Base-by-base conservation (phyloP, 1,140 invertebrate species). In the Euura lappo region DNA sequence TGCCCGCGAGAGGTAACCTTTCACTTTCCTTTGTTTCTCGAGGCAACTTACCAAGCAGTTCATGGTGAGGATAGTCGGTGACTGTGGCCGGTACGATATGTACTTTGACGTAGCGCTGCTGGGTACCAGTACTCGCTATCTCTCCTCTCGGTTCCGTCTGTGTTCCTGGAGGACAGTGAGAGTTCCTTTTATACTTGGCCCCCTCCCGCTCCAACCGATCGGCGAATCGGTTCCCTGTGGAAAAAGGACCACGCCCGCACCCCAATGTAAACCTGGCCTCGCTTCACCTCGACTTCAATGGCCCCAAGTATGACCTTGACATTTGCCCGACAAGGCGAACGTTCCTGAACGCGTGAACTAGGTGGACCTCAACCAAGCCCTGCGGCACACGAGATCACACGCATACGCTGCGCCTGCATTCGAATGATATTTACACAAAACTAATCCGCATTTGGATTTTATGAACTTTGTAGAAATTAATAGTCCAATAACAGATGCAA, bases 11-110 rank as follows among this genome's bases (percentile, higher is more conserved):
- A 67, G 74, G 75, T 78, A 79, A 83, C 81, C 84, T 84, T 81
- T 85, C 81, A 84, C 83, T 86, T 87, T 86, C 73, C 82, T 85
- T 86, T 85, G 81, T 85, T 80, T 81, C 75, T 71, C 84, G 77
- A 75, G 71, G 83, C 78, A 72, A 82, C 76, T 80, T 76, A 81
- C 83, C 84, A 77, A 66, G 68, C 72, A 74, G 77, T 79, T 75
- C 74, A 79, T 84, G 78, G 72, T 73, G 77, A 71, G 51, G 51
- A 3, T 60, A 60, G 8, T 60, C 13, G 51, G 51, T n/a, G 28
- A 72, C 72, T 72, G 11, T 71, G 74, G 78, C 79, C 68, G 70
- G 51, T 60, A 60, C 51, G 28, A 28, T 28, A 28, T 28, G 28
- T 28, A 28, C 28, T 28, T 28, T 28, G 28, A 28, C 72, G 70